phyloP scores from a whole-genome alignment of 2,113 vertebrate species.

The Pogona vitticeps region DNA sequence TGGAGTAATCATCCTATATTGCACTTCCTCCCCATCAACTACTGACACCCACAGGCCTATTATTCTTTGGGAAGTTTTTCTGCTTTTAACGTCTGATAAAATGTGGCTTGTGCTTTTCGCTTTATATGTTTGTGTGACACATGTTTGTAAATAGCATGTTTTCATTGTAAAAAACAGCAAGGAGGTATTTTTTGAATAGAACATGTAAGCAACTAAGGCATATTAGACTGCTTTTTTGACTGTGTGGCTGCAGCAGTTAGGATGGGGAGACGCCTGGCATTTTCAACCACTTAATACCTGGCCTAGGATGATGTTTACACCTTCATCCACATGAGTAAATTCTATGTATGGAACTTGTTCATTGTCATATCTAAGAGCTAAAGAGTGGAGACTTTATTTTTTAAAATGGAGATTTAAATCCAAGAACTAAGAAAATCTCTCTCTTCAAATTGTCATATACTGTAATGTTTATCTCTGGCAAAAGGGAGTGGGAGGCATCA shows the following conservation, averaged over 20 bases:
- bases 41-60: conserved; percentile 40
- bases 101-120: background rate
- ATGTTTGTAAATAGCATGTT: conserved; percentile 25
- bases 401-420: background rate
- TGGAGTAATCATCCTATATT: conserved; percentile 29
- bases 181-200: background rate
- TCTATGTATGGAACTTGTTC: too few species aligned
- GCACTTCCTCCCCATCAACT: conserved; percentile 22
- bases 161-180: background rate
- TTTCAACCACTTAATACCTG: background rate
- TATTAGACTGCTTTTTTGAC: background rate
- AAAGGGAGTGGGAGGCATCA: background rate
- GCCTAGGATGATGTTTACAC: background rate
- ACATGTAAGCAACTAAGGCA: background rate
- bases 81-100: conserved; percentile 28
- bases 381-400: background rate
- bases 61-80: conserved; percentile 28
- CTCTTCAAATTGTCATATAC: background rate
- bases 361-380: too few species aligned
- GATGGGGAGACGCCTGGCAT: too few species aligned
- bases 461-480: background rate
- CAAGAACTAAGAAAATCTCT: background rate
- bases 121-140: background rate
- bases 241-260: background rate
- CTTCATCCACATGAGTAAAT: background rate